Conservation (phyloP, 2,888 invertebrate species). For the Argynnis bischoffii region DNA sequence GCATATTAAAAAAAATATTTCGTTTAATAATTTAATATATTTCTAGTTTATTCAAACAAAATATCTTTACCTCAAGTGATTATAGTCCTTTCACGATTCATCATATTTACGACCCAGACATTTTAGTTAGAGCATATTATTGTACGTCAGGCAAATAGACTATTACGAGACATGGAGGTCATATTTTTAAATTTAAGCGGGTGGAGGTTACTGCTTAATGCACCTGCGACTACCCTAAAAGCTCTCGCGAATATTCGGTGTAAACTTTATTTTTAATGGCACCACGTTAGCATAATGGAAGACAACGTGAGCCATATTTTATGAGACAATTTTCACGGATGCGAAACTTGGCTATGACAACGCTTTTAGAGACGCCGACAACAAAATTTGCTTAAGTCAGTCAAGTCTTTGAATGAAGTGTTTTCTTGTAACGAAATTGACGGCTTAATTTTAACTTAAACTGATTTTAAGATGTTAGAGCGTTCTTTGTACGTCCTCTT, state of each 20-base stretch:
- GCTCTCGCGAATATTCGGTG: slow-evolving; percentile 68
- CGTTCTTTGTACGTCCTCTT: slow-evolving; percentile 22
- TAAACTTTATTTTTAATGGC: slow-evolving; percentile 78
- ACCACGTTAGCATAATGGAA: slow-evolving; percentile 73
- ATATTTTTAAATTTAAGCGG: slow-evolving; percentile 71
- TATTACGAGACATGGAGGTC: slow-evolving; percentile 47
- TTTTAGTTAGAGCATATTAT: slow-evolving; percentile 28
- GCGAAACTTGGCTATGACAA: slow-evolving; percentile 70
- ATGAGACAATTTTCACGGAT: slow-evolving; percentile 73
- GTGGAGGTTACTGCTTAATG: slow-evolving; percentile 67
- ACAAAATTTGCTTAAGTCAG: slow-evolving; percentile 52
- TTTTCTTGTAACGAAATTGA: slow-evolving; percentile 44
- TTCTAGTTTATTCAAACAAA: background rate
- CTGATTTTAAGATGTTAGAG: slow-evolving; percentile 29
- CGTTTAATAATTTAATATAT: background rate
- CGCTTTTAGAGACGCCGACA: slow-evolving; percentile 61
- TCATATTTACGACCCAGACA: background rate
- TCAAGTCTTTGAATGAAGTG: slow-evolving; percentile 44
- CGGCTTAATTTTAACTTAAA: slow-evolving; percentile 40
- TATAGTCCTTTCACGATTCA: background rate
- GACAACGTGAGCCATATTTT: slow-evolving; percentile 73
- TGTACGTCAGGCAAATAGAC: slow-evolving; percentile 35
- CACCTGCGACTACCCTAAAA: slow-evolving; percentile 77
- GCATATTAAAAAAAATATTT: no score
- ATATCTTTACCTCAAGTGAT: background rate